Percentiles rank a stretch among this genome's conserved stretches.
phyloP scores from a whole-genome alignment of 35 echinoderm and acorn worm species.

The Hemicentrotus pulcherrimus region DNA sequence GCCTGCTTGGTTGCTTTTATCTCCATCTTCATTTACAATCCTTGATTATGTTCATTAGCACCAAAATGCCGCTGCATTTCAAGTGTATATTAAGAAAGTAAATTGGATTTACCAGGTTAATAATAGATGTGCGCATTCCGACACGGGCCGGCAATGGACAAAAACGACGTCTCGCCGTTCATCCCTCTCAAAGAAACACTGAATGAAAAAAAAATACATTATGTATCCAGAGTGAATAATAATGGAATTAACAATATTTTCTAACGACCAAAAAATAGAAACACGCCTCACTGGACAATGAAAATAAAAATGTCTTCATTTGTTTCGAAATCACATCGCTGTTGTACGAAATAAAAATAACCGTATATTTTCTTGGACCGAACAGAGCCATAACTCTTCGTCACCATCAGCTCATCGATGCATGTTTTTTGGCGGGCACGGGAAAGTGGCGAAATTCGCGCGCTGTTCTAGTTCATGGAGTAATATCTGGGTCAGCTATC shows the following conservation, averaged over 20 bases:
- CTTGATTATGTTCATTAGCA: not conserved
- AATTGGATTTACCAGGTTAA: slow-evolving; percentile 12
- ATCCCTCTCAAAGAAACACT: not conserved
- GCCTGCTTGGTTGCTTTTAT: not conserved
- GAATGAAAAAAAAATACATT: not conserved
- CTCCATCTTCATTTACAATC: not conserved
- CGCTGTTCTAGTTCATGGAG: slow-evolving; percentile 33
- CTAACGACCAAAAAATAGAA: not conserved
- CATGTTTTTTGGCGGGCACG: not conserved
- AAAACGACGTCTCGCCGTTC: not conserved
- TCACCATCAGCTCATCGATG: not conserved
- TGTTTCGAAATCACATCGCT: not conserved
- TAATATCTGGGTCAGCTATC: slow-evolving; percentile 26
- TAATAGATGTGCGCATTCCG: not conserved
- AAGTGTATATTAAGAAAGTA: not conserved
- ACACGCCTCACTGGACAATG: not conserved
- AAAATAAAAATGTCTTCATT: not conserved
- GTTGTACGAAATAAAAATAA: not conserved
- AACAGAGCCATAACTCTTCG: not conserved
- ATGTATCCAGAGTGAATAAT: not conserved
- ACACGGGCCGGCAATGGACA: not conserved
- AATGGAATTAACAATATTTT: not conserved
- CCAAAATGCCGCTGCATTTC: not conserved
- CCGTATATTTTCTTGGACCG: not conserved
- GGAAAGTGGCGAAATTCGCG: slow-evolving; percentile 29